Conservation (phyloP, 1,140 invertebrate species). For the Caenorhabditis brenneri region DNA sequence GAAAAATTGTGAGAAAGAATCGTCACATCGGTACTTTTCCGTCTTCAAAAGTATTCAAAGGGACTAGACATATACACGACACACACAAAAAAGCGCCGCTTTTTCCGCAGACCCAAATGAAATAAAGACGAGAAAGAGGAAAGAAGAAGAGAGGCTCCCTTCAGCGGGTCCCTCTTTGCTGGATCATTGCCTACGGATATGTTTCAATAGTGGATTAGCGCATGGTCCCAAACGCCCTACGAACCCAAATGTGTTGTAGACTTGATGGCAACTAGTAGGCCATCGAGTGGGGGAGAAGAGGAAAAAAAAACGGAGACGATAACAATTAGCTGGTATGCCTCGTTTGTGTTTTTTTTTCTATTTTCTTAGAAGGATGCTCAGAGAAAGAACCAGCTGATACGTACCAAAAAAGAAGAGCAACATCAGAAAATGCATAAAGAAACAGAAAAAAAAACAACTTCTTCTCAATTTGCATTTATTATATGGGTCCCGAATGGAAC, state of each 20-base stretch:
- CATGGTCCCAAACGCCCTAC: conserved; percentile 21
- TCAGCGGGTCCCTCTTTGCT: conserved; percentile 14
- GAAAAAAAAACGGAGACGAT: neutral
- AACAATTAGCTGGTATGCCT: conserved; percentile 36
- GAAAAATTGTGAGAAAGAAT: neutral
- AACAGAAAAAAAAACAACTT: neutral
- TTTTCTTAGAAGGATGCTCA: neutral
- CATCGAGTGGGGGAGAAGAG: neutral
- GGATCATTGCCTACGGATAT: conserved; percentile 43
- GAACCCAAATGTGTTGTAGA: conserved; percentile 38
- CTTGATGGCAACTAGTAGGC: neutral
- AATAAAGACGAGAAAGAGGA: conserved; percentile 36
- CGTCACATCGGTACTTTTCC: neutral
- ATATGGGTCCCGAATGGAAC: neutral
- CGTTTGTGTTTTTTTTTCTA: neutral
- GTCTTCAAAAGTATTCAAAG: conserved; percentile 26
- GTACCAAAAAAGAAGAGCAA: neutral
- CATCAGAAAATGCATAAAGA: neutral
- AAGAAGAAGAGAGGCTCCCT: conserved; percentile 36
- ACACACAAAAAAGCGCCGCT: conserved; percentile 12
- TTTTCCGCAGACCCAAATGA: conserved; percentile 30
- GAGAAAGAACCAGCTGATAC: neutral
- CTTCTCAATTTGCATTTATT: conserved; percentile 21
- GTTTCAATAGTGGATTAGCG: conserved; percentile 39
- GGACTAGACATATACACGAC: conserved; percentile 38